Conservation (phyloP, 2,113 vertebrate species). For the Menura novaehollandiae region DNA sequence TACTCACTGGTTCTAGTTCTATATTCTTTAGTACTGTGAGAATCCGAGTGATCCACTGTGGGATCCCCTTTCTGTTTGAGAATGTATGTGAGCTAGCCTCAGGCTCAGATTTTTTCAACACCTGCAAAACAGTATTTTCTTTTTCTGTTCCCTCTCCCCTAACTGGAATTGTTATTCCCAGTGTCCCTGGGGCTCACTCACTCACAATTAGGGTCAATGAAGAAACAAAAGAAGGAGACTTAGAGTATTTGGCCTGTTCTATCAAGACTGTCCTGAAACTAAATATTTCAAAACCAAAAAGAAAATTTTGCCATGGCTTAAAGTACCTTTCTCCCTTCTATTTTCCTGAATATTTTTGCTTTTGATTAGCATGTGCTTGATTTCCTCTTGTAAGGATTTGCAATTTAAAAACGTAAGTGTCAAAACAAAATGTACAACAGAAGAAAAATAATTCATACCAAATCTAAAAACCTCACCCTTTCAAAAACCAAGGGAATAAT, state of each 20-base stretch:
- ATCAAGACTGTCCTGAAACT: not conserved
- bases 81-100: not conserved
- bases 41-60: not conserved
- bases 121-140: not conserved
- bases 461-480: not conserved
- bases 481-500: not conserved
- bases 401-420: not conserved
- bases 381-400: not conserved
- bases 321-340: not conserved
- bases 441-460: not conserved
- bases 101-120: not conserved
- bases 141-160: not conserved
- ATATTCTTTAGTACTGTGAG: not conserved
- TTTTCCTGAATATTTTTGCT: not conserved
- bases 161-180: not conserved
- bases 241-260: not conserved
- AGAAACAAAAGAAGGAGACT: not conserved
- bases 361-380: not conserved
- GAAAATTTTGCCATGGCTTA: not conserved
- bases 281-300: not conserved
- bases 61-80: not conserved
- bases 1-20: not conserved
- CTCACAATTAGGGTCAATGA: not conserved
- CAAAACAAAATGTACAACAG: not conserved
- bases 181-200: not conserved